phyloP scores from a whole-genome alignment of 2,888 invertebrate genomes.

The Conomelus anceps region DNA sequence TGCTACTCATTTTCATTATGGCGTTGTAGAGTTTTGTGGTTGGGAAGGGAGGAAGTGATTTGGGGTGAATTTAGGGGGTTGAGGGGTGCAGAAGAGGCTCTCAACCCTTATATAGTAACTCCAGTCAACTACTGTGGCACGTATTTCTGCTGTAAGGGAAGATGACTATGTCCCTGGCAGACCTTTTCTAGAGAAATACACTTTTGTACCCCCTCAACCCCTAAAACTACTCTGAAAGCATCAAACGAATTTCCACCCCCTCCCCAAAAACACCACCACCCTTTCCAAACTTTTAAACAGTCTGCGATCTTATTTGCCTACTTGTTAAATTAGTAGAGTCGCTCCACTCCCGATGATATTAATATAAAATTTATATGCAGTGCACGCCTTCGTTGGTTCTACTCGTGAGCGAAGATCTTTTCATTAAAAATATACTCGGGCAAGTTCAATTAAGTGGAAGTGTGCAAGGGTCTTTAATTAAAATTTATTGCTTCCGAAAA shows the following conservation, averaged over 20 bases:
- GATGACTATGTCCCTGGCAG: neutral
- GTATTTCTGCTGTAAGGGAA: neutral
- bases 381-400: neutral
- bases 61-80: neutral
- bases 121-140: too few relatives aligned
- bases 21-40: neutral
- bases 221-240: neutral
- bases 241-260: neutral
- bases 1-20: neutral
- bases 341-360: neutral
- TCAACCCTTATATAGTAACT: neutral
- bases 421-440: neutral
- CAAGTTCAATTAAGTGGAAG: neutral
- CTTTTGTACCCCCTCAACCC: neutral
- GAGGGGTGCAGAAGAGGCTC: neutral
- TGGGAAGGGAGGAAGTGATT: neutral
- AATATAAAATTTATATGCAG: neutral
- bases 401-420: neutral
- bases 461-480: neutral
- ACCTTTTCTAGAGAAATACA: neutral
- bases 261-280: too few relatives aligned
- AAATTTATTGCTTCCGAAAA: neutral
- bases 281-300: neutral
- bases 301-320: neutral
- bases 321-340: neutral